Base-by-base conservation (phyloP, 2,888 invertebrate species). In the Agrochola lota region DNA sequence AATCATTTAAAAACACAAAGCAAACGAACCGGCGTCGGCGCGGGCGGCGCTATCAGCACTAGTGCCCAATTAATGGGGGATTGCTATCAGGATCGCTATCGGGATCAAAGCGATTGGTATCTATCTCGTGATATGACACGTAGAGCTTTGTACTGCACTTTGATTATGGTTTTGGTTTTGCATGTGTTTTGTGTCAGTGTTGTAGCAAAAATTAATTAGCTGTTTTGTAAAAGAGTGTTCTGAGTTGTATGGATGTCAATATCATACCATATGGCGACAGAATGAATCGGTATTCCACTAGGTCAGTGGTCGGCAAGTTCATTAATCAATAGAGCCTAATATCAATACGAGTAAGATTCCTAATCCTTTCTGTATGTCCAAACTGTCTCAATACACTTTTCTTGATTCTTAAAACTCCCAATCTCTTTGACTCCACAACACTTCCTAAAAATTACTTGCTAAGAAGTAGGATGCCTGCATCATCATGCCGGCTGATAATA, bases 41-140 rank as follows among this genome's bases (percentile, higher is more conserved):
- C 12, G 8, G 30, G 20, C 12, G 35, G 52, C 15, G 26, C 49
- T 74, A 68, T 81, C 69, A 64, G 57, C 63, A 78, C 70, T 67
- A 52, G 64, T 68, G 40, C 72, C 81, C 74, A 80, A 85, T 85
- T 83, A 88, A 77, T 73, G 46, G 67, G 76, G 71, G 12, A 20
- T 85, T 62, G 55, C 64, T 76, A 86, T 81, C 73, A 17, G 35
- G 79, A 77, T 78, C 49, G 17, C 63, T 77, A 87, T 85, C 77
- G 35, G 26, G 80, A 80, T 81, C 79, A 89, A 85, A 89, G 84
- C 60, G 83, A 87, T 87, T 67, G 46, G 46, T 87, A 83, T 87
- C 85, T 74, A 30, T 80, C 59, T 63, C 57, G 57, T 52, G 87
- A 88, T 85, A 88, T 23, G 71, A 82, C 89, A 89, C 87, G 87